Evolutionary conservation across 2,888 invertebrate species (phyloP), one percentile per base, ranked within the genome.

Genomic region (Muscina levida): DNA sequence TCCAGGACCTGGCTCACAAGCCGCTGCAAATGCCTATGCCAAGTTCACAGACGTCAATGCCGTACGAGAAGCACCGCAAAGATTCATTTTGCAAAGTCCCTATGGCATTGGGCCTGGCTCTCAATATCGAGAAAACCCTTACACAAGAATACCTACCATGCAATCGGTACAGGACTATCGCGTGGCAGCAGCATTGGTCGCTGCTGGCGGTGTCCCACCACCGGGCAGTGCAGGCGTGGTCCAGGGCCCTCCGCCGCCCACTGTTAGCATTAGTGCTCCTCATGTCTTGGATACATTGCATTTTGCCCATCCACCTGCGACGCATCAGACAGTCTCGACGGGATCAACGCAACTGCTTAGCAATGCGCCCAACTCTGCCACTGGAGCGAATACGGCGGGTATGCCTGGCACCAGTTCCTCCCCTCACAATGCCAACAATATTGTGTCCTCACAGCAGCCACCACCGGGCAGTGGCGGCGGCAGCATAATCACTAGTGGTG

Each of bases 301-400:
- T 95, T 91, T 95, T 95, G 74, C 92, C 95, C 88, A 92, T 95
- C 88, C 83, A 74, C 75, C 83, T 93, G 93, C 84, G 92, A 92
- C 84, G 92, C 83, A 80, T 92, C 84, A 84, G 81, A 75, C 84
- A 72, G 83, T 84, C 76, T 84, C 84, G 24, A 84, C 82, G 42
- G 78, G 82, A 56, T 78, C 85, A 42, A 84, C 85, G 56, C 86
- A 85, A 77, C 79, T 86, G 84, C 84, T 85, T 74, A 82, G 83
- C 77, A 83, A 77, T 65, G 84, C 85, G 1, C 82, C 82, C 15
- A 77, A 71, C 15, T 48, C 74, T 31, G 59, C 70, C 10, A 72
- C 81, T 68, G 84, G 80, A 77, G 84, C 82, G 56, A 83, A 82
- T 77, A 82, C 82, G 24, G 65, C 70, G 0, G 79, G 83, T 26